Base-by-base conservation (phyloP, 2,888 invertebrate species). In the Oxycera nigricornis region DNA sequence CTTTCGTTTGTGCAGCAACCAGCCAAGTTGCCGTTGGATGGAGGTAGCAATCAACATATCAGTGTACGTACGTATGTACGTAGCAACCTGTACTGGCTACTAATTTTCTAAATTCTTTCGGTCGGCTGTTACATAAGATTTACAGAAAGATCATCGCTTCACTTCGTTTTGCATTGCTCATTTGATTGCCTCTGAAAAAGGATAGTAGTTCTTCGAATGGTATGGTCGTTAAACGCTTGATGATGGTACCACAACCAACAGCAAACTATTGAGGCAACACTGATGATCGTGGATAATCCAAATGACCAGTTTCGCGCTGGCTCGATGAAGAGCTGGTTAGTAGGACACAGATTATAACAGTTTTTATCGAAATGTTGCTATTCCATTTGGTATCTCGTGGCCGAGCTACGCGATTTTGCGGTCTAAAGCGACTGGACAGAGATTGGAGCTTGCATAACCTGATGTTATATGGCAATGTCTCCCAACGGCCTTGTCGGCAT, bases 341-440 rank as follows among this genome's bases (percentile, higher is more conserved):
- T 65, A 65, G 65, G 65, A 65, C 65, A 41, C 39, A 30, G 35
- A 39, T 65, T 41, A 65, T 39, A 41, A 65, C 65, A 65, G 65
- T 65, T 65, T 41, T 41, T 20, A 35, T 62, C 24, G 41, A 65
- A 22, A 24, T 41, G 24, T 24, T 65, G 65, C 65, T 41, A 65
- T 65, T 65, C 41, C 7, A 65, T 65, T 41, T 4, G 41, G 2
- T 62, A 9, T 30, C 30, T 30, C 41, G 39, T 65, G 39, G 39
- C 41, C 39, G 22, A 17, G 35, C 61, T 28, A 17, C 41, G 24
- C 65, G 9, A 30, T 17, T 61, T 24, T 22, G 24, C 2, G 24
- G 39, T 41, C 20, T 1, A 7, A 22, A 35, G 65, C 39, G 9
- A 65, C 24, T 65, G 65, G 65, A 65, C 65, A 65, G 20, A 6